Conservation (phyloP, 2,797 vertebrate genomes). For the Uromys caudimaculatus region DNA sequence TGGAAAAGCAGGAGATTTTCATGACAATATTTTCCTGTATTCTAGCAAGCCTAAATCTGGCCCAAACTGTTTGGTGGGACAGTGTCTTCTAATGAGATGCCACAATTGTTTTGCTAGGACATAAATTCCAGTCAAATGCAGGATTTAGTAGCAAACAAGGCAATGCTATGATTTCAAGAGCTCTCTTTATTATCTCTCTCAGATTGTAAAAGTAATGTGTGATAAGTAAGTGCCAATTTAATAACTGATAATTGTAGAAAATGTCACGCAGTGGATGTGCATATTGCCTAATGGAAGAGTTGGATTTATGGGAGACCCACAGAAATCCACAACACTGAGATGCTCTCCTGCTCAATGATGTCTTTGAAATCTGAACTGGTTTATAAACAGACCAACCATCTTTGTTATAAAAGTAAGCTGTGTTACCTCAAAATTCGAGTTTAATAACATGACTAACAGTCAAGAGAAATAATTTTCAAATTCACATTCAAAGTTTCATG, state of each 20-base stretch:
- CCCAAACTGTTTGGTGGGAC: constrained; percentile 72
- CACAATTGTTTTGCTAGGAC: constrained; percentile 79
- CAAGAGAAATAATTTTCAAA: not conserved
- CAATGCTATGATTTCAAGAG: constrained; percentile 64
- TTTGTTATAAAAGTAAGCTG: not conserved
- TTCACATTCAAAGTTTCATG: not conserved
- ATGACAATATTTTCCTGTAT: constrained; percentile 51
- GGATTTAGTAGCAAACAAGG: not conserved
- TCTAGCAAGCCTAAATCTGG: constrained; percentile 57
- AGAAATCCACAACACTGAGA: not conserved
- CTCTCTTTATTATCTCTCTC: constrained; percentile 69
- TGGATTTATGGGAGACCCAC: not conserved
- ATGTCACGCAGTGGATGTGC: not conserved
- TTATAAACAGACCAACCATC: not conserved
- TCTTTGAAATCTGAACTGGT: constrained; percentile 35
- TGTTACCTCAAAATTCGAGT: not conserved
- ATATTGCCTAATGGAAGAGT: not conserved
- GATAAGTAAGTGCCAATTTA: constrained; percentile 70
- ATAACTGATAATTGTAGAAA: constrained; percentile 62
- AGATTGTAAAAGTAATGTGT: constrained; percentile 49
- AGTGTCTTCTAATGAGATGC: constrained; percentile 65
- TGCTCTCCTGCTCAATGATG: not conserved
- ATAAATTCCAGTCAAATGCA: constrained; percentile 78
- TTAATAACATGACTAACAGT: not conserved
- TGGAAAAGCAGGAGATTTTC: constrained; percentile 74